phyloP scores from a whole-genome alignment of 1,140 invertebrate genomes.

The Trichonephila clavipes region DNA sequence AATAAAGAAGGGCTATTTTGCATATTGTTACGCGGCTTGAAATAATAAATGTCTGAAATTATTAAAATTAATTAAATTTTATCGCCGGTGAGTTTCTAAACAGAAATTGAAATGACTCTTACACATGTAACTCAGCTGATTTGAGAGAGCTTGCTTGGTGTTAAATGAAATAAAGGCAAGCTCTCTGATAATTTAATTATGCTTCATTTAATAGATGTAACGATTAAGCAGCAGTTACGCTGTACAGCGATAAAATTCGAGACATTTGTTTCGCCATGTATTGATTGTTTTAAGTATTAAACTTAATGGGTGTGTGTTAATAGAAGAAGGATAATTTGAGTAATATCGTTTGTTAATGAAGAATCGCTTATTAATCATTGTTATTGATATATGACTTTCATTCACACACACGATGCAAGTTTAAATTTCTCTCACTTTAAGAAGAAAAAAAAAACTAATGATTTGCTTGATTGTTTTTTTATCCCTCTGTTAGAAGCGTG shows the following conservation, averaged over 20 bases:
- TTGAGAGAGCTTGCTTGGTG: background rate
- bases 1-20: background rate
- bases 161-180: slow-evolving; percentile 7
- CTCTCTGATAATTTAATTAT: slow-evolving; percentile 2
- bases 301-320: background rate
- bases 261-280: background rate
- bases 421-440: too few relatives aligned
- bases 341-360: background rate
- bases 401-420: too few relatives aligned
- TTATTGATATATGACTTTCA: background rate
- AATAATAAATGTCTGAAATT: slow-evolving; percentile 7
- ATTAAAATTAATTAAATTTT: slow-evolving; percentile 20
- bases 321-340: background rate
- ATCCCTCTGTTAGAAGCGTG: too few relatives aligned
- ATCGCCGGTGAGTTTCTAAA: background rate
- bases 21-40: background rate
- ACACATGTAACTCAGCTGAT: slow-evolving; percentile 3
- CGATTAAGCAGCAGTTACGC: background rate
- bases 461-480: too few relatives aligned
- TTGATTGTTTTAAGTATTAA: background rate
- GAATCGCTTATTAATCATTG: background rate
- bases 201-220: background rate
- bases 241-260: background rate
- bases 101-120: slow-evolving; percentile 21
- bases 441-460: too few relatives aligned